A percentile compares a stretch with the other conserved stretches of the same genome.
These are phyloP conservation scores for Periophthalmodon schlosseri DNA, from an alignment of 2,113 vertebrate species.

Conservation along the genomic window DNA sequence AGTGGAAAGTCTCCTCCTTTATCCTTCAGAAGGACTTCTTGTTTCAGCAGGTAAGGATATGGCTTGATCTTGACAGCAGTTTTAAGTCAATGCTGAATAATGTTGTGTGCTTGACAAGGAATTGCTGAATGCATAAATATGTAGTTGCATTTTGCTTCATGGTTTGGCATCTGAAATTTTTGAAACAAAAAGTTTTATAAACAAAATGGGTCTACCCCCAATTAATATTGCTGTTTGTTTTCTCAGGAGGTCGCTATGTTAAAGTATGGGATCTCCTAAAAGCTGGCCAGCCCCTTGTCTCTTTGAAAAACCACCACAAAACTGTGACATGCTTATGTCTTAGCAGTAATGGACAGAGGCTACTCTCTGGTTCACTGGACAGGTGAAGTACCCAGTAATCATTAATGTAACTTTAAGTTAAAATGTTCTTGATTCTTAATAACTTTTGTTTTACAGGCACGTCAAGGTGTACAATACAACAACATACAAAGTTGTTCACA, in stretches of 20 bases:
- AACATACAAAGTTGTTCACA: slow-evolving; percentile 94
- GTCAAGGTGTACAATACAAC: slow-evolving; percentile 96
- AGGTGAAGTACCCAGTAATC: slow-evolving; percentile 73
- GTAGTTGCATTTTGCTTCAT: background rate
- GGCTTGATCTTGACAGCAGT: background rate
- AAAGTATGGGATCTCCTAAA: slow-evolving; percentile 97
- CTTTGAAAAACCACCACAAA: slow-evolving; percentile 96
- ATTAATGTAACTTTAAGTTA: background rate
- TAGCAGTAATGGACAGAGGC: slow-evolving; percentile 87
- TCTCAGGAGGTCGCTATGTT: slow-evolving; percentile 88
- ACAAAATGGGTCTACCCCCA: background rate
- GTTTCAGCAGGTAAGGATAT: slow-evolving; percentile 88
- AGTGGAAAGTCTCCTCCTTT: slow-evolving; percentile 93
- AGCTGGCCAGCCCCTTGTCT: slow-evolving; percentile 91
- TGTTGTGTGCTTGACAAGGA: background rate
- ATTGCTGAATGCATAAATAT: background rate
- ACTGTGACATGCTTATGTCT: slow-evolving; percentile 92
- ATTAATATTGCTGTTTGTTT: slow-evolving; percentile 3
- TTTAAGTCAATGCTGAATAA: background rate
- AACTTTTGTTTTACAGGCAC: slow-evolving; percentile 79
- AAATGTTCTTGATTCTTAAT: background rate
- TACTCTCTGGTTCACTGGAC: slow-evolving; percentile 93
- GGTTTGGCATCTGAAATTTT: background rate
- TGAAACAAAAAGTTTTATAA: background rate
- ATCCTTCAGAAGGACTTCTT: slow-evolving; percentile 92